Conservation (phyloP, 2,797 vertebrate species). For the Ptychadena robeensis region DNA sequence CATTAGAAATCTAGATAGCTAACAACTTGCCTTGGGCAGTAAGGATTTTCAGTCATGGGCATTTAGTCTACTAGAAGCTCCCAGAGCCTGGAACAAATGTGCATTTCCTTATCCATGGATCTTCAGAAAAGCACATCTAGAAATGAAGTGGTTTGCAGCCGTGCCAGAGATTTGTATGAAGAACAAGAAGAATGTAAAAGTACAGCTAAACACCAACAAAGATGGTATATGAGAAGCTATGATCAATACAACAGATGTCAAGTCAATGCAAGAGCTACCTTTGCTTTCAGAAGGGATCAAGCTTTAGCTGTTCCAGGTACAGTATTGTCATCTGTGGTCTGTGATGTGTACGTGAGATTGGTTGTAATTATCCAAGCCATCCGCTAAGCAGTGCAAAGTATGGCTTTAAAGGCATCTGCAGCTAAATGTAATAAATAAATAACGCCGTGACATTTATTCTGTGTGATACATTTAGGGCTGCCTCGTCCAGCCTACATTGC, state of each 20-base stretch:
- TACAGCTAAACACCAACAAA: constrained; percentile 1
- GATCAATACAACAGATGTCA: neutral
- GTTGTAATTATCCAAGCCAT: constrained; percentile 7
- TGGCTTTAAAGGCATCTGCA: constrained; percentile 21
- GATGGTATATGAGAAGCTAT: neutral
- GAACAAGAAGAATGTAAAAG: constrained; percentile 47
- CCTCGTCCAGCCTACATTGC: constrained; percentile 26
- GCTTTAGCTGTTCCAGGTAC: constrained; percentile 32
- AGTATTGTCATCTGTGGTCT: constrained; percentile 36
- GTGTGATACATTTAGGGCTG: constrained; percentile 53
- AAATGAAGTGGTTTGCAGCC: constrained; percentile 5
- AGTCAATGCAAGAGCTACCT: constrained; percentile 15
- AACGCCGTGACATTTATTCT: constrained; percentile 50
- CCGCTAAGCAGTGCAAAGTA: constrained; percentile 1
- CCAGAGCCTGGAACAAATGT: neutral
- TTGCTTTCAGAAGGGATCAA: neutral
- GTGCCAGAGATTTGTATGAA: constrained; percentile 8
- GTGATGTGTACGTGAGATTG: neutral
- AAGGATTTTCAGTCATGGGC: neutral
- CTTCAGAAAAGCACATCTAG: neutral
- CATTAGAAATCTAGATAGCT: neutral
- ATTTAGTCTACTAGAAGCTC: neutral
- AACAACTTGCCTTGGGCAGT: neutral
- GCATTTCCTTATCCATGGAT: neutral
- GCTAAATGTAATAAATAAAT: constrained; percentile 43